Conservation (phyloP, 2,888 invertebrate genomes). For the Scaeva pyrastri region DNA sequence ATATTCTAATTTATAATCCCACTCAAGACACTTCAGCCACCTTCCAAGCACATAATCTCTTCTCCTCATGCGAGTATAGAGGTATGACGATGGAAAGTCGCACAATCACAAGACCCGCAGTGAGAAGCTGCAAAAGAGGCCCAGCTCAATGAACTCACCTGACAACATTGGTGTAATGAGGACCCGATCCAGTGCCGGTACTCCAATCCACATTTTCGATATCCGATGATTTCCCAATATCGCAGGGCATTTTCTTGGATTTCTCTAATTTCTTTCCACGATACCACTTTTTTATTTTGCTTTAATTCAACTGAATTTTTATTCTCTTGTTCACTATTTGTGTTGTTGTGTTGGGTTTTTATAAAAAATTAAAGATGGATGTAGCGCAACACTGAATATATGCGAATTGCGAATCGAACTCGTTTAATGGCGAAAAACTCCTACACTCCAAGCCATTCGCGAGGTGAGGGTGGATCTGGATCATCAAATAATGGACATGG, state of each 20-base stretch:
- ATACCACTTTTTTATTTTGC: conserved; percentile 5
- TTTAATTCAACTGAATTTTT: conserved; percentile 15
- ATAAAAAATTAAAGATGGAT: conserved; percentile 36
- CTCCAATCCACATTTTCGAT: conserved; percentile 88
- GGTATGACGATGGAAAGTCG: neutral
- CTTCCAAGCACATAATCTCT: neutral
- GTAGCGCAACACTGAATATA: conserved; percentile 4
- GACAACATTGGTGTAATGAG: conserved; percentile 82
- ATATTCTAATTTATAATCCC: conserved; percentile 3
- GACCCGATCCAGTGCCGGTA: conserved; percentile 82
- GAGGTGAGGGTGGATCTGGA: conserved; percentile 46
- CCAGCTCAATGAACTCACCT: conserved; percentile 79
- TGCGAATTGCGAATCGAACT: conserved; percentile 20
- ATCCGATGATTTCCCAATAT: conserved; percentile 88
- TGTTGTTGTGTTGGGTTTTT: neutral
- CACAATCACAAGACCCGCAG: neutral
- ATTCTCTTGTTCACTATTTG: conserved; percentile 38
- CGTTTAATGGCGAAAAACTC: conserved; percentile 8
- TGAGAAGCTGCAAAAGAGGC: conserved; percentile 14
- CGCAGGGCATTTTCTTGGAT: conserved; percentile 86
- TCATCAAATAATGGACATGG: conserved; percentile 14
- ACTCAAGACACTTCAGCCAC: neutral
- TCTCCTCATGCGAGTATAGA: neutral
- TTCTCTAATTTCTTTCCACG: conserved; percentile 29
- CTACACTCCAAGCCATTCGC: conserved; percentile 10